These are phyloP conservation scores for Lycocerus yunnanus DNA, from an alignment of 2,888 invertebrate genomes.

Conservation along the genomic window DNA sequence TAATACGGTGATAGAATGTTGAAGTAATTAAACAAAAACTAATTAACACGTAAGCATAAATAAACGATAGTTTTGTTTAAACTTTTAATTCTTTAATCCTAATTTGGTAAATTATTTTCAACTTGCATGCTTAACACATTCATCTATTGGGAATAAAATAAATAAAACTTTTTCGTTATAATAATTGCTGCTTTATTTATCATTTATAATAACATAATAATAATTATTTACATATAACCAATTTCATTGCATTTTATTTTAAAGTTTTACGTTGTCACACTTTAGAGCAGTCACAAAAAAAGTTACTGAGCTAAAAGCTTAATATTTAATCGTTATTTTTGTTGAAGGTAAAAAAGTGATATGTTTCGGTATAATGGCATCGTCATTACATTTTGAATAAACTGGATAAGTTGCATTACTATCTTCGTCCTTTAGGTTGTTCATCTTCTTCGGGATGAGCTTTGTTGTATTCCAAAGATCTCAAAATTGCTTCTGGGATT, in stretches of 20 bases:
- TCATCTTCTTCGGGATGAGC: conserved; percentile 63
- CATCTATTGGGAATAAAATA: neutral
- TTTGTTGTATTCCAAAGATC: conserved; percentile 72
- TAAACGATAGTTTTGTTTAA: neutral
- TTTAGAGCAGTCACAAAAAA: neutral
- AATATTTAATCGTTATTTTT: neutral
- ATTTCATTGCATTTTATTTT: neutral
- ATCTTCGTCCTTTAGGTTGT: conserved; percentile 1
- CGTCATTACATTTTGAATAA: neutral
- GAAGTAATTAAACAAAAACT: neutral
- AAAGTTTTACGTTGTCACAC: neutral
- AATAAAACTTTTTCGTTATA: neutral
- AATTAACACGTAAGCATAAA: neutral
- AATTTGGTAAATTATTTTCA: too few relatives aligned
- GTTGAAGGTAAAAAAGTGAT: neutral
- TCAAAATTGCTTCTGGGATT: conserved; percentile 74
- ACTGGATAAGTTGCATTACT: neutral
- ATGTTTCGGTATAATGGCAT: neutral
- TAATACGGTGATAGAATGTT: neutral
- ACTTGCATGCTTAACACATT: too few relatives aligned
- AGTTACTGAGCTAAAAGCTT: neutral
- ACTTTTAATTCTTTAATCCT: too few relatives aligned
- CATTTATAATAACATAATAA: neutral
- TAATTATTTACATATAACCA: neutral
- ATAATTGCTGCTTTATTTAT: neutral